Percentiles rank a stretch among this genome's conserved stretches.
Conservation (phyloP, 2,797 vertebrate species). For the Enteromius thamalakanensis region DNA sequence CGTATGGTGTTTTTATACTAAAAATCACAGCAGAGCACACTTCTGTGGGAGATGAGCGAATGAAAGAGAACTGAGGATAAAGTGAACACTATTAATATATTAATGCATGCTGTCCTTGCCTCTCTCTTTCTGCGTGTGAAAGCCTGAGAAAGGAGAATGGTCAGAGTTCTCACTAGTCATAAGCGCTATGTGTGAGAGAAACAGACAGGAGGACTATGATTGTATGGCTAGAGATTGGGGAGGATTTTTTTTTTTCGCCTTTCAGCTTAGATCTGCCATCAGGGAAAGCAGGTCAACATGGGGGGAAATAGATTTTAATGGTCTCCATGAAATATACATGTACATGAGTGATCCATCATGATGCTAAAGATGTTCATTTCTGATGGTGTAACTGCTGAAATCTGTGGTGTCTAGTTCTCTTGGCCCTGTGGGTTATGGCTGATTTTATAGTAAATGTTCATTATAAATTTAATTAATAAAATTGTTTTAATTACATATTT, state of each 20-base stretch:
- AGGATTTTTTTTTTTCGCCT: background rate
- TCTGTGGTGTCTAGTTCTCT: background rate
- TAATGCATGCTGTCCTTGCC: conserved; percentile 27
- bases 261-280: conserved; percentile 8
- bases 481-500: background rate
- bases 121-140: conserved; percentile 10
- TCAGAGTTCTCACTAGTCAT: conserved; percentile 13
- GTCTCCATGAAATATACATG: conserved; percentile 28
- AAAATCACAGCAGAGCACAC: conserved; percentile 16
- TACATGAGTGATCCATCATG: conserved; percentile 1
- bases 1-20: background rate
- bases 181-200: conserved; percentile 6
- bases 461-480: background rate
- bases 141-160: conserved; percentile 10
- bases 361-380: background rate
- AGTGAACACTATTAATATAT: conserved; percentile 46
- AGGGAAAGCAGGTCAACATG: background rate
- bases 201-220: conserved; percentile 28
- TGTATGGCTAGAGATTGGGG: conserved; percentile 24
- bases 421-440: background rate
- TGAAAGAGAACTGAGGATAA: conserved; percentile 35
- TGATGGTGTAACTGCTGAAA: background rate
- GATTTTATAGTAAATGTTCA: background rate
- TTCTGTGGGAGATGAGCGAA: conserved; percentile 16
- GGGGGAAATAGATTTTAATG: conserved; percentile 24